Base-by-base conservation (phyloP, 2,888 invertebrate species). In the Gastrophysa polygoni region DNA sequence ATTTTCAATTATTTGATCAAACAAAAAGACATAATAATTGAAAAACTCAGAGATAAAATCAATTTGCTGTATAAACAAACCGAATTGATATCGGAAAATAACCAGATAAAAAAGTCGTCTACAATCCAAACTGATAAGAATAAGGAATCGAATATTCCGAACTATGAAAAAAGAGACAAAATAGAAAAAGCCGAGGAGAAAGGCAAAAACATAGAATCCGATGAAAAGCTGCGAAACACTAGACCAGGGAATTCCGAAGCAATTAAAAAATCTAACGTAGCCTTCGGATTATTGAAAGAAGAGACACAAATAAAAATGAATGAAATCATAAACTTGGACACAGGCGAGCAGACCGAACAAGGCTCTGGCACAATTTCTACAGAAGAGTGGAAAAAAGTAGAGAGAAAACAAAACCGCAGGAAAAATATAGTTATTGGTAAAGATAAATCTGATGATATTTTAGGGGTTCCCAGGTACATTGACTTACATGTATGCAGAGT, bases 401-500 rank as follows among this genome's bases (percentile, higher is more conserved):
- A 51, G 8, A 7, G 18, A 10, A 24, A 29, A 49, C n/a, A 11
- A 14, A 28, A 10, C 14, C 28, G 49, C 28, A 14, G 18, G 34
- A 51, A 14, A 51, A 32, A 32, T 17, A 18, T 51, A n/a, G 17
- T 49, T n/a, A 49, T 49, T 49, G 49, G 49, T 28, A 49, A 49
- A 7, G 49, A 49, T 14, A 49, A 49, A 16, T 49, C 29, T 8
- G 17, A 28, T 10, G 49, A 28, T 24, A 49, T 49, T 14, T 2
- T 28, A 7, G 49, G 49, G 16, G 49, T 51, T 10, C 34, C 17
- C 20, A 51, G 49, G 16, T 49, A 29, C 34, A 51, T 51, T 32
- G 51, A 51, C 34, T 32, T 51, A 18, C 51, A 51, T 20, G 34
- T 50, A 17, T 51, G 51, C 32, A 50, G 50, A 24, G 28, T 48